A percentile compares a stretch with the other conserved stretches of the same genome.
phyloP scores from a whole-genome alignment of 2,888 invertebrate genomes.

The Hemistola chrysoprasaria region DNA sequence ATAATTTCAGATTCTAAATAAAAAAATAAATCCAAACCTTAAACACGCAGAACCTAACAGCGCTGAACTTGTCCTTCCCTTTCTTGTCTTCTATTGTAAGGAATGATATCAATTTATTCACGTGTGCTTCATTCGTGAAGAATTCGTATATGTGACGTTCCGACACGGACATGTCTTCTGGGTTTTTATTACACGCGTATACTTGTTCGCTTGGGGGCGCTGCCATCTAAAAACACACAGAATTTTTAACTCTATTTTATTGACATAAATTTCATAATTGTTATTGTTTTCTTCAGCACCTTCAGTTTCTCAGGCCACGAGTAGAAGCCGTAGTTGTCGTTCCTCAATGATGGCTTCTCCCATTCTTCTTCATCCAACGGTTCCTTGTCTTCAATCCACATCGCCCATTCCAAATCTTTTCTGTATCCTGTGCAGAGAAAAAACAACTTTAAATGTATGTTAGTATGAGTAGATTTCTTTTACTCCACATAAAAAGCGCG shows the following conservation, averaged over 20 bases:
- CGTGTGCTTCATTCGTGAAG: conserved; percentile 84
- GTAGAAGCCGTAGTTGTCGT: conserved; percentile 84
- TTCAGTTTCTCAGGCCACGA: conserved; percentile 80
- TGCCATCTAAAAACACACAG: conserved; percentile 75
- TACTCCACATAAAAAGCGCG: no score
- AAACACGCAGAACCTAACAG: conserved; percentile 86
- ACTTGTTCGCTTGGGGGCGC: conserved; percentile 86
- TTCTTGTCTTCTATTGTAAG: conserved; percentile 93
- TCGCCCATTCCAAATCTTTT: conserved; percentile 88
- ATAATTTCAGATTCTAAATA: no score
- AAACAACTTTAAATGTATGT: no score
- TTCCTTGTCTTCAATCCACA: conserved; percentile 83
- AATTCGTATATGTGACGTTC: conserved; percentile 86
- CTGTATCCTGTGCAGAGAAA: conserved; percentile 85
- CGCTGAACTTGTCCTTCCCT: conserved; percentile 90
- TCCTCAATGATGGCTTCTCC: conserved; percentile 87
- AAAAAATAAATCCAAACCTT: conserved; percentile 85
- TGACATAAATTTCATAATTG: no score
- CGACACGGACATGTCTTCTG: conserved; percentile 82
- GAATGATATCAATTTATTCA: conserved; percentile 87
- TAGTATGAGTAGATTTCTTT: no score
- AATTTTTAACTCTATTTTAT: no score
- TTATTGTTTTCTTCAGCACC: conserved; percentile 68
- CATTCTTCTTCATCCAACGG: conserved; percentile 87
- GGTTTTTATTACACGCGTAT: conserved; percentile 62